Base-by-base conservation (phyloP, 1,140 invertebrate genomes). In the Pseudomyrmex sp. region DNA sequence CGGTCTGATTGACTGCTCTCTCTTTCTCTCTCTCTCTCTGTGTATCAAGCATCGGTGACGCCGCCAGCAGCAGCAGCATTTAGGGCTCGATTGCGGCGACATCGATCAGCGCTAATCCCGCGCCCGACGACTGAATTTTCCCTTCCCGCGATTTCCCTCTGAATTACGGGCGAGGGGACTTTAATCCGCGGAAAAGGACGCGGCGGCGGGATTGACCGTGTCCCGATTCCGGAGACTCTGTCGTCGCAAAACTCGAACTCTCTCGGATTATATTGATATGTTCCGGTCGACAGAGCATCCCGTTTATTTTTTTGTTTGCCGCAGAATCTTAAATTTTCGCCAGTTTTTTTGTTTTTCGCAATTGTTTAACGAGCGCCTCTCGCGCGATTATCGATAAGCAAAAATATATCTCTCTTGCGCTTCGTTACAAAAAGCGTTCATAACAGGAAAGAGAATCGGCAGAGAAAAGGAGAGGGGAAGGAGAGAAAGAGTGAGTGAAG, bases 11-110 rank as follows among this genome's bases (percentile, higher is more conserved):
- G 26, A 35, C 35, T 35, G 35, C 7, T 35, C 35, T 35, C 35
- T 35, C 35, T 35, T 0, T 35, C 2, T 26, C 26, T 26, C 35
- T 35, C 0, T 35, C 35, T 35, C 48, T 63, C 12, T 13, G 0
- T 63, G 18, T 73, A 46, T 20, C n/a, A 35, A n/a, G 13, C 26
- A 65, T 76, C n/a, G 65, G 8, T 76, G 62, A 76, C n/a, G 18
- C 20, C 50, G 62, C 35, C 13, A 56, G 54, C 52, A 77, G 50
- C 13, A 66, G 56, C 13, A 66, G 56, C 10, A 66, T 63, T 50
- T 68, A 66, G 50, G 12, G 18, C 62, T 68, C 50, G 9, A 77
- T 56, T 65, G 73, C 73, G 59, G 48, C 23, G 61, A 76, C 35
- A 44, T 76, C 26, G 35, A 68, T 77, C 35, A 77, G 18, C n/a